Evolutionary conservation across 2,888 invertebrate species (phyloP), one percentile per base, ranked within the genome.

Genomic region (Adelphocoris suturalis): DNA sequence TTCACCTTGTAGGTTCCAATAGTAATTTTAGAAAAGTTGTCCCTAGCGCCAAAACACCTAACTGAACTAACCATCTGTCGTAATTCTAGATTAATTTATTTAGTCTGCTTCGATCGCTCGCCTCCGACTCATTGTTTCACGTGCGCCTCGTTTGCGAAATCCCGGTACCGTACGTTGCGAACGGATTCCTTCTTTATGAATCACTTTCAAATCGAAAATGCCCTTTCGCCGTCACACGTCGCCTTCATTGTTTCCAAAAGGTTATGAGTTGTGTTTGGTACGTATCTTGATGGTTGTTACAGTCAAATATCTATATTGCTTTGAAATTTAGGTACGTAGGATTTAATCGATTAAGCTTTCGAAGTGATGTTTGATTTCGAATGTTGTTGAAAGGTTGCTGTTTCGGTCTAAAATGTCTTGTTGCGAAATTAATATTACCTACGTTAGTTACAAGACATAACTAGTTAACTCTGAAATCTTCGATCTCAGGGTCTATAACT

Each of bases 71-170:
- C 37, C 19, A 48, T 37, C 61, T 57, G 85, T 57, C 55, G 86
- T 86, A 86, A 86, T 75, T 14, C 47, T 27, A 23, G 57, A 27
- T 75, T 86, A 86, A 86, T 86, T 86, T 86, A 75, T 86, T 48
- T 86, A 86, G 86, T 86, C 27, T 16, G 4, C 86, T 46, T 13
- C 76, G 19, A 75, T 57, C 85, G 46, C 16, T 37, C 46, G 78
- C 47, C 3, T 11, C 16, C 76, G 76, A 14, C 27, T 19, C 57
- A 16, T 68, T 68, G 68, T 78, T 13, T 78, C 37, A 11, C 78
- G 78, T 12, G 78, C 11, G 23, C 23, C 68, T 37, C 37, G 57
- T 14, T n/a, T n/a, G n/a, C 14, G 16, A 57, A 57, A n/a, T 57
- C 57, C 57, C 19, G 52, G 52, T 3, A 52, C 14, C 1, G 12